A percentile compares a stretch with the other conserved stretches of the same genome.
Evolutionary conservation across 1,140 invertebrate species (phyloP).

Genomic region (Ectropis grisescens): DNA sequence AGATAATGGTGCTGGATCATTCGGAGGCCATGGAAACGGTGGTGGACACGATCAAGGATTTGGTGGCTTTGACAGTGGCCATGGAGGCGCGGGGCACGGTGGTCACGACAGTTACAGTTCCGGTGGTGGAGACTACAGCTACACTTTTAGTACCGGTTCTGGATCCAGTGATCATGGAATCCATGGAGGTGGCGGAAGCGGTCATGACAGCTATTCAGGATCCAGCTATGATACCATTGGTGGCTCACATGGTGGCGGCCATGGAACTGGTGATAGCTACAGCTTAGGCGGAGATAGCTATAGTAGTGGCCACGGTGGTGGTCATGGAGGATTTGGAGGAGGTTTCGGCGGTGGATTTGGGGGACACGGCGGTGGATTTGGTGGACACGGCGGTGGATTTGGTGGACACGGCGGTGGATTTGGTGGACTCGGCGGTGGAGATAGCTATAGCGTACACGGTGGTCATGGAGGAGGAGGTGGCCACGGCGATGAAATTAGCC

Average conservation of each 20-base stretch:
- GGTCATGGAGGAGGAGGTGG: background rate
- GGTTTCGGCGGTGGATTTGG: conserved; percentile 14
- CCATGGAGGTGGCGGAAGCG: conserved; percentile 9
- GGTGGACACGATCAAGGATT: conserved; percentile 8
- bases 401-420: conserved; percentile 9
- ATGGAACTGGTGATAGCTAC: conserved; percentile 2
- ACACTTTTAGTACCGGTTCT: too few relatives aligned
- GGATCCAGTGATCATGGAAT: conserved; percentile 11
- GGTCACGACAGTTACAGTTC: background rate
- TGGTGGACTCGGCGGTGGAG: conserved; percentile 14
- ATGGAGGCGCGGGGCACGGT: background rate
- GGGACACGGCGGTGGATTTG: conserved; percentile 5
- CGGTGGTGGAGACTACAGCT: too few relatives aligned
- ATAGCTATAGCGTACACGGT: background rate
- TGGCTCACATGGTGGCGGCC: conserved; percentile 14
- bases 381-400: conserved; percentile 15
- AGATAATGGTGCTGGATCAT: conserved; percentile 13
- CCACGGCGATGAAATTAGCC: conserved; percentile 6
- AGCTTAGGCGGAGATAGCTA: conserved; percentile 9
- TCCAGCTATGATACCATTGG: too few relatives aligned
- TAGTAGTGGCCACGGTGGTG: conserved; percentile 8
- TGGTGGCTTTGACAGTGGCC: conserved; percentile 9
- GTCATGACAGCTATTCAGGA: conserved; percentile 1
- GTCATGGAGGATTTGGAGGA: conserved; percentile 10
- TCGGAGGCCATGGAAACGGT: conserved; percentile 8